Percentiles rank a stretch among this genome's conserved stretches.
Conservation (phyloP, 2,888 invertebrate species). For the Tortrix viridana region DNA sequence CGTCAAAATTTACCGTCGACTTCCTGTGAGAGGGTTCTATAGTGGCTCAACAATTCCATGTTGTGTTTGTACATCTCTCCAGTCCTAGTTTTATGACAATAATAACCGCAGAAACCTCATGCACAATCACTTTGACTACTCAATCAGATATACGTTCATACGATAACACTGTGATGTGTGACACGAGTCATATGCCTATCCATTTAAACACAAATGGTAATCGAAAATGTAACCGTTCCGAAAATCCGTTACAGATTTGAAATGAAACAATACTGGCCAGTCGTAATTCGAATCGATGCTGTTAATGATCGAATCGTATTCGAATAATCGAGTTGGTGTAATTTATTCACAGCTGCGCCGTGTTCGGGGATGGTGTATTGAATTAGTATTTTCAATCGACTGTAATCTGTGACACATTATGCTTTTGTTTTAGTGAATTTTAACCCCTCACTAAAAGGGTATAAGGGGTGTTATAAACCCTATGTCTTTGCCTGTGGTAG, state of each 20-base stretch:
- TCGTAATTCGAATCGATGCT: slow-evolving; percentile 31
- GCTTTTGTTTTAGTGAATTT: not conserved
- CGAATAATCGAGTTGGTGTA: slow-evolving; percentile 26
- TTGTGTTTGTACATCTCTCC: too few species aligned
- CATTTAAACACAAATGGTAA: not conserved
- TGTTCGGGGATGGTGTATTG: slow-evolving; percentile 25
- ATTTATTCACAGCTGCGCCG: slow-evolving; percentile 19
- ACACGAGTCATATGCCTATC: not conserved
- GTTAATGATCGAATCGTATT: slow-evolving; percentile 29
- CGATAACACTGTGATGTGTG: not conserved
- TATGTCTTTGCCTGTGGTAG: too few species aligned
- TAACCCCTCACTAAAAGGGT: not conserved
- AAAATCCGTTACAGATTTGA: slow-evolving; percentile 25
- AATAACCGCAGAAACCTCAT: too few species aligned
- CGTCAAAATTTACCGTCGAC: too few species aligned
- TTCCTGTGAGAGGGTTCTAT: too few species aligned
- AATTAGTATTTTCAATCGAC: slow-evolving; percentile 29
- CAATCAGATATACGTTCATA: too few species aligned
- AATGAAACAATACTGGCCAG: slow-evolving; percentile 25
- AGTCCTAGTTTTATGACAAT: too few species aligned
- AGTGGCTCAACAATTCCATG: too few species aligned
- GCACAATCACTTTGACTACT: too few species aligned
- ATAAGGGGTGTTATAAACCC: too few species aligned
- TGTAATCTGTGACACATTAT: slow-evolving; percentile 17
- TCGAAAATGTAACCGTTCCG: slow-evolving; percentile 2